phyloP scores from a whole-genome alignment of 2,113 vertebrate species.

The Oryzias javanicus region DNA sequence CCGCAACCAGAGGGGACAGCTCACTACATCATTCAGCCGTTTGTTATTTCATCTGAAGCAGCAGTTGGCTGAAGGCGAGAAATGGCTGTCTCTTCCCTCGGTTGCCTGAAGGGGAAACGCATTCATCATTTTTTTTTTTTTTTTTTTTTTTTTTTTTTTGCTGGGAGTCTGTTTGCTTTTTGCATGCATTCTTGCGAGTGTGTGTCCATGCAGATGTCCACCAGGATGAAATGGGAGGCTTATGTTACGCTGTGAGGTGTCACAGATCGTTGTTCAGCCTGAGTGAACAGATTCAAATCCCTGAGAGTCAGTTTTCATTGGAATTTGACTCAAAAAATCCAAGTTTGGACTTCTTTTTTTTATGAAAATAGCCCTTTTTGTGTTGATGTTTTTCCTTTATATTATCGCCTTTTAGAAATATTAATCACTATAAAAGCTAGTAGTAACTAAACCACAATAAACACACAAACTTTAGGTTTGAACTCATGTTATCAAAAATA shows the following conservation, averaged over 20 bases:
- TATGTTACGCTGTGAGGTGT: constrained; percentile 50
- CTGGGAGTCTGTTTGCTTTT: constrained; percentile 43
- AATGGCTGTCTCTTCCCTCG: constrained; percentile 48
- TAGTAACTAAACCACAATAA: too few species aligned
- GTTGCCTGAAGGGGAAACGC: constrained; percentile 59
- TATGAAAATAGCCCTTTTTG: too few species aligned
- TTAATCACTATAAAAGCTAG: too few species aligned
- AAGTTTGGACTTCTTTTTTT: constrained; percentile 4
- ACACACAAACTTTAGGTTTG: too few species aligned
- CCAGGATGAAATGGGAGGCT: constrained; percentile 38
- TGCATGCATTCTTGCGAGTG: constrained; percentile 35
- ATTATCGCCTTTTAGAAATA: too few species aligned
- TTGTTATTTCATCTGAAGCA: constrained; percentile 66
- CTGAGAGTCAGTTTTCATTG: constrained; percentile 53
- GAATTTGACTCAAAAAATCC: constrained; percentile 51
- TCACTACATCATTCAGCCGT: constrained; percentile 61
- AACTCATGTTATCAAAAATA: too few species aligned
- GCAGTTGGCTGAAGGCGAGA: constrained; percentile 48
- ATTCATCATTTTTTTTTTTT: constrained; percentile 60
- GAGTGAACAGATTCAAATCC: constrained; percentile 57
- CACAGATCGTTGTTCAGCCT: constrained; percentile 51
- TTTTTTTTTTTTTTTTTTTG: too few species aligned
- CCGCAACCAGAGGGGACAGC: constrained; percentile 62
- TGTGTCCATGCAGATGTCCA: constrained; percentile 51
- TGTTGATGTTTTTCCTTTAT: too few species aligned